A percentile compares a stretch with the other conserved stretches of the same genome.
phyloP scores from a whole-genome alignment of 2,797 vertebrate species.

The Bradypodion pumilum region DNA sequence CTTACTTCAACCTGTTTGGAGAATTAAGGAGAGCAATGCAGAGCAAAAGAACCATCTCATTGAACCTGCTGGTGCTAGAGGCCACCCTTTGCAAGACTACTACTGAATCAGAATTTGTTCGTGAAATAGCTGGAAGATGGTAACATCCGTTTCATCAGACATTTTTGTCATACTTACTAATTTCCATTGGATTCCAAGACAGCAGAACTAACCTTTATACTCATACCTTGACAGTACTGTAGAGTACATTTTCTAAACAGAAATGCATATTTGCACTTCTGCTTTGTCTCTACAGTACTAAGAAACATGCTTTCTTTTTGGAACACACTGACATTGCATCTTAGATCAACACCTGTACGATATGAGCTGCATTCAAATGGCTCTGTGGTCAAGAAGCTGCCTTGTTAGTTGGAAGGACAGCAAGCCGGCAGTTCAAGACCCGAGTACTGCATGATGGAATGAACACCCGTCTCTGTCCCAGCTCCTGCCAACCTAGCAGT shows the following conservation, averaged over 20 bases:
- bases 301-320: neutral
- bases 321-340: neutral
- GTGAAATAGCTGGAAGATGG: neutral
- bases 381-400: too few relatives aligned
- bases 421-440: too few relatives aligned
- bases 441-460: too few relatives aligned
- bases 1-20: slow-evolving; percentile 26
- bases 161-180: neutral
- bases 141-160: neutral
- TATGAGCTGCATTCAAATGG: neutral
- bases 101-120: neutral
- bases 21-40: neutral
- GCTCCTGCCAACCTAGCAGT: too few relatives aligned
- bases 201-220: neutral
- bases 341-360: neutral
- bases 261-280: neutral
- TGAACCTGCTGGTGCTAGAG: neutral
- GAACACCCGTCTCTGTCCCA: too few relatives aligned
- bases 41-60: slow-evolving; percentile 35
- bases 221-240: neutral
- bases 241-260: neutral
- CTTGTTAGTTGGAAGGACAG: too few relatives aligned
- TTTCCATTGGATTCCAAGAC: neutral
- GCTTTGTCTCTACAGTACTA: neutral
- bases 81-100: neutral